Base-by-base conservation (phyloP, 2,888 invertebrate species). In the Stomorhina lunata region DNA sequence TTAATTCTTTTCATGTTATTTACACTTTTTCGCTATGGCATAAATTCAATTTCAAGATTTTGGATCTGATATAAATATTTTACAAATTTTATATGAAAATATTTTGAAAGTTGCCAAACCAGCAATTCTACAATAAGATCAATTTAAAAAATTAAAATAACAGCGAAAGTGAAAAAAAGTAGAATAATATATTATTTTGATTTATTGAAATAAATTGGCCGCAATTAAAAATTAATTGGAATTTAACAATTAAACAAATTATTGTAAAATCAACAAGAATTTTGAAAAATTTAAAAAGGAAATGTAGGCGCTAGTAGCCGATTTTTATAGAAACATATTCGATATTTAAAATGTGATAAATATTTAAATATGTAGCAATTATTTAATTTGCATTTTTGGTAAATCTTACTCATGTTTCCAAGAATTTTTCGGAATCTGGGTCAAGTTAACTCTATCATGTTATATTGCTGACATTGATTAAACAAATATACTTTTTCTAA, bases 61-160 rank as follows among this genome's bases (percentile, higher is more conserved):
- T 40, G 10, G n/a, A 12, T 15, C 17, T 6, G 1, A 1, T 37
- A 37, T 2, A 29, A 15, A 27, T 25, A 59, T 20, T 12, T 34
- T 32, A 40, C 22, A 63, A 40, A 12, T 45, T n/a, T n/a, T n/a
- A 9, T 15, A 32, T 29, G 45, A 72, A 73, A 63, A 32, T 55
- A 50, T 55, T 71, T 76, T 65, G 71, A 81, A 81, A 81, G 80
- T 76, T 76, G 80, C 57, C 43, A 76, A 76, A 66, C 76, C 69
- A 59, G 80, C 69, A 65, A 48, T 66, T 57, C 22, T 73, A 29
- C 22, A 22, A 79, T 6, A 17, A 22, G 15, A 32, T 22, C 12
- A 29, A 37, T n/a, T n/a, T 32, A 40, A 29, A 7, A 22, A 12
- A 9, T 22, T 7, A 43, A 53, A 34, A 55, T 53, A 15, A 25